These are phyloP conservation scores for Rissa tridactyla DNA, from an alignment of 2,113 vertebrate species.

Conservation along the genomic window DNA sequence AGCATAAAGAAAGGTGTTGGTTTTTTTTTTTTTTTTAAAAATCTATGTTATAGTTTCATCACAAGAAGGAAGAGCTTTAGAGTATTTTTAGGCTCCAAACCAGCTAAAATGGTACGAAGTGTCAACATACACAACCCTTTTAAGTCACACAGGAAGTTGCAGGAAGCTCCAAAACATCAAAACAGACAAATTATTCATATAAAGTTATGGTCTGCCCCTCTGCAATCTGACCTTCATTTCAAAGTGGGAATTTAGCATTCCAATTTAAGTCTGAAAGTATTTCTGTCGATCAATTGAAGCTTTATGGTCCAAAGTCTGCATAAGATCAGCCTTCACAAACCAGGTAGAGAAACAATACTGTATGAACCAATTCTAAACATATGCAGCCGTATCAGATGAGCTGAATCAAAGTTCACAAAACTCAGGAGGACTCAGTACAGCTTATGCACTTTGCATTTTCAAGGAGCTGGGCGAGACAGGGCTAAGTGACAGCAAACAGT, in stretches of 20 bases:
- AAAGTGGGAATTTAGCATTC: background rate
- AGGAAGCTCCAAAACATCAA: background rate
- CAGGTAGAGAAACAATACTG: background rate
- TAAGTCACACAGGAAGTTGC: background rate
- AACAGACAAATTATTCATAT: background rate
- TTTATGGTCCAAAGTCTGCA: background rate
- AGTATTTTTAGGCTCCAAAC: background rate
- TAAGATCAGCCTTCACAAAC: background rate
- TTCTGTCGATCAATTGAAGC: background rate
- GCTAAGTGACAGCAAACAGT: background rate
- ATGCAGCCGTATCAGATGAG: background rate
- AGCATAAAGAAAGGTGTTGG: background rate
- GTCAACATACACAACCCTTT: background rate
- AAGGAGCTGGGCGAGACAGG: background rate
- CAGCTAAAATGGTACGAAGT: background rate
- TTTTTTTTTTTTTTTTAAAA: background rate
- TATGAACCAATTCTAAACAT: background rate
- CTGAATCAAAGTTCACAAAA: background rate
- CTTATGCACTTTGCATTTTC: background rate
- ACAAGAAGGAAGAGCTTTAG: background rate
- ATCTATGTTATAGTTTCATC: background rate
- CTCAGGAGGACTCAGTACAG: background rate
- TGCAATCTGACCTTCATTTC: background rate
- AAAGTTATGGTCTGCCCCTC: background rate
- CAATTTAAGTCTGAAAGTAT: background rate